phyloP scores from a whole-genome alignment of 2,888 invertebrate genomes.

The Atherix ibis region DNA sequence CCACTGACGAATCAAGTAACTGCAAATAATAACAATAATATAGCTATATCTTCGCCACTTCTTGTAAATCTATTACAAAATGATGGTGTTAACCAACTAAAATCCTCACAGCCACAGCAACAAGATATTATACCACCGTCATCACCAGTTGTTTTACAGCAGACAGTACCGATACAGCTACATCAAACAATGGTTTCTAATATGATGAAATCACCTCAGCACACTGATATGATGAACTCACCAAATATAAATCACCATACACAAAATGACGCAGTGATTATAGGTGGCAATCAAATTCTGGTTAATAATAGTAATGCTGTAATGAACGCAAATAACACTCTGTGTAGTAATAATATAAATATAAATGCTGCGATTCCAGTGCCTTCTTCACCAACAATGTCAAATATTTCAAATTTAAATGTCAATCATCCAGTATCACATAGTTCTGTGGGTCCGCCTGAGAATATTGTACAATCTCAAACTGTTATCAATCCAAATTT shows the following conservation, averaged over 20 bases:
- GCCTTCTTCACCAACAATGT: constrained; percentile 15
- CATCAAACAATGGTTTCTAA: constrained; percentile 9
- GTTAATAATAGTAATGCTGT: constrained; percentile 9
- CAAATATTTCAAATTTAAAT: constrained; percentile 8
- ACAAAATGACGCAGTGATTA: neutral
- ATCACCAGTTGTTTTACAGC: constrained; percentile 14
- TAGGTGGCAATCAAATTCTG: constrained; percentile 4
- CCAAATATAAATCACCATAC: constrained; percentile 4
- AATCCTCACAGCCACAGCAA: constrained; percentile 18
- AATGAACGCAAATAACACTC: constrained; percentile 9
- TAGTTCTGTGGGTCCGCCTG: constrained; percentile 1
- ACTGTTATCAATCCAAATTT: constrained; percentile 5
- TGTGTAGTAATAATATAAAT: constrained; percentile 9
- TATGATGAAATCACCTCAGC: constrained; percentile 7
- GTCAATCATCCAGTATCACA: constrained; percentile 1
- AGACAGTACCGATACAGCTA: constrained; percentile 4
- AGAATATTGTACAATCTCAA: neutral
- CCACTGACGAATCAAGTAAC: constrained; percentile 7
- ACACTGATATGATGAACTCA: constrained; percentile 6
- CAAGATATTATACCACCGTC: constrained; percentile 9
- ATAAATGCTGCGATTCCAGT: constrained; percentile 16
- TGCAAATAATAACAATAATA: constrained; percentile 29
- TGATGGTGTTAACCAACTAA: constrained; percentile 38
- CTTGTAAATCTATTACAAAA: constrained; percentile 84
- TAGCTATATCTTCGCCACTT: constrained; percentile 73